These are phyloP conservation scores for Notothenia rossii DNA, from an alignment of 2,113 vertebrate species.

Conservation along the genomic window DNA sequence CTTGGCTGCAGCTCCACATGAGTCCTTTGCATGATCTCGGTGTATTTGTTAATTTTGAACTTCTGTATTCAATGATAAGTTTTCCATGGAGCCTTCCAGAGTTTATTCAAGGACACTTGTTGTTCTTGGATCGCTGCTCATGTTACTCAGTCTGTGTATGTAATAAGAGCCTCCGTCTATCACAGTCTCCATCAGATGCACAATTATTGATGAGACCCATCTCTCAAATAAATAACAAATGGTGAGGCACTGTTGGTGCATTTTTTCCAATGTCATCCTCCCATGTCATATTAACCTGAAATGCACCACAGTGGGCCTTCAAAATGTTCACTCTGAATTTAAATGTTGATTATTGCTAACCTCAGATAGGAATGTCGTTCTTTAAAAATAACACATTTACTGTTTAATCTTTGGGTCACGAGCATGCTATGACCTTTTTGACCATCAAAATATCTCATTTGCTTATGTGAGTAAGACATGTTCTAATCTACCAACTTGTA, in stretches of 20 bases:
- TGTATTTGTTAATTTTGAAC: slow-evolving; percentile 7
- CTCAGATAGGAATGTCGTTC: too few relatives aligned
- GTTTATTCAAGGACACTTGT: slow-evolving; percentile 16
- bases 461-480: not conserved
- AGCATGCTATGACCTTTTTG: too few relatives aligned
- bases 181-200: not conserved
- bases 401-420: too few relatives aligned
- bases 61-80: not conserved
- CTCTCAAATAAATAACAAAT: not conserved
- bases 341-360: too few relatives aligned
- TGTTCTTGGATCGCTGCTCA: not conserved
- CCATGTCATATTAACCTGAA: not conserved
- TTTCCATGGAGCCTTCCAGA: slow-evolving; percentile 11
- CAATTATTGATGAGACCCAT: slow-evolving; percentile 37
- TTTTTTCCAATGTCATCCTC: not conserved
- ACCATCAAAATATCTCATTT: too few relatives aligned
- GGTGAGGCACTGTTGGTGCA: not conserved
- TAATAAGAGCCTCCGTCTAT: slow-evolving; percentile 15
- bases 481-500: not conserved
- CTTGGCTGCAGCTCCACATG: not conserved
- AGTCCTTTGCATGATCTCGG: not conserved
- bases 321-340: not conserved
- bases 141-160: slow-evolving; percentile 17
- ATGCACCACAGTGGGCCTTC: not conserved
- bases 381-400: too few relatives aligned